These are phyloP conservation scores for Diaphora mendica DNA, from an alignment of 2,888 invertebrate species.

Conservation along the genomic window DNA sequence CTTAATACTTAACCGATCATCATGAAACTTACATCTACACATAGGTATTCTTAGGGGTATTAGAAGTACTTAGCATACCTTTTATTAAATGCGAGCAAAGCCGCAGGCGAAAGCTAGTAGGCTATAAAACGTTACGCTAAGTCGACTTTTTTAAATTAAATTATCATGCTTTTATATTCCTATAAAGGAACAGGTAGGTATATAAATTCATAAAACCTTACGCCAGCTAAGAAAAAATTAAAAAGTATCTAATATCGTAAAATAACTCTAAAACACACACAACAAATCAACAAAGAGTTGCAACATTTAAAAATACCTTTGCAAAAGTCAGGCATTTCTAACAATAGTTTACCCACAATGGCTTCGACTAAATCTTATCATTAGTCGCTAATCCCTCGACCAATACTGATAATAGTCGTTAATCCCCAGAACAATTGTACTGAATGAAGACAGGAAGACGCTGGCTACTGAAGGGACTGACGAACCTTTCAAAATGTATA, in stretches of 20 bases:
- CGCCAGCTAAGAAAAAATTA: background rate
- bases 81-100: too few species aligned
- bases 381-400: slow-evolving; percentile 73
- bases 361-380: slow-evolving; percentile 71
- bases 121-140: too few species aligned
- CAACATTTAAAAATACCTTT: slow-evolving; percentile 38
- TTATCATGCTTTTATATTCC: background rate
- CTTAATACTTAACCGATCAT: too few species aligned
- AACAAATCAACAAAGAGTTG: background rate
- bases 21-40: too few species aligned
- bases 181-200: background rate
- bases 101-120: too few species aligned
- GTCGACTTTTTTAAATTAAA: too few species aligned
- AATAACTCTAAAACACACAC: slow-evolving; percentile 11
- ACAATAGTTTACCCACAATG: slow-evolving; percentile 43
- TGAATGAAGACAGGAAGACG: slow-evolving; percentile 60
- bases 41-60: too few species aligned
- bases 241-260: background rate
- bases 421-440: slow-evolving; percentile 71
- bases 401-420: slow-evolving; percentile 63
- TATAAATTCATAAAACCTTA: background rate
- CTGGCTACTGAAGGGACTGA: slow-evolving; percentile 34
- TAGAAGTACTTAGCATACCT: too few species aligned
- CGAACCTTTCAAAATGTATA: background rate
- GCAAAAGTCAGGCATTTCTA: slow-evolving; percentile 57